Base-by-base conservation (phyloP, 2,113 vertebrate species). In the Pygoscelis antarcticus region DNA sequence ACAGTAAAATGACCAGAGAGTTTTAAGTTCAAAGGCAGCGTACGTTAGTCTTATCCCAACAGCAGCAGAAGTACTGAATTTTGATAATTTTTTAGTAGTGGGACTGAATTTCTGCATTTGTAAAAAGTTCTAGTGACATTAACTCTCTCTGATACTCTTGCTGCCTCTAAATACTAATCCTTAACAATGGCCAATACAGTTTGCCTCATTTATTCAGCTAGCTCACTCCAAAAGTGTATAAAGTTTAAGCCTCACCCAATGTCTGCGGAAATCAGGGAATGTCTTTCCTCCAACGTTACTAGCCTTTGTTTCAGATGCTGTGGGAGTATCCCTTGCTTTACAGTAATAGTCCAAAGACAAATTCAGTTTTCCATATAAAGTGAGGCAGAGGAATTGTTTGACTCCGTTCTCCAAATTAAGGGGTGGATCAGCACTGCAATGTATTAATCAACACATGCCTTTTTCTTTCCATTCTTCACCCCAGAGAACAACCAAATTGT, bases 401-500 rank as follows among this genome's bases (percentile, higher is more conserved):
- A 92, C 70, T 92, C 64, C 81, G 66, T 52, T 96, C 80, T 65
- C 36, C 13, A 8, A 77, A 77, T 46, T 82, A 77, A 66, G 81
- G 89, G 87, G 83, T 40, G 83, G 66, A 54, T 87, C 81, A 87
- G 58, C 52, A 36, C 44, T 85, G 65, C 69, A 77, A 2, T 66
- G 51, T 51, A n/a, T 83, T 91, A 91, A 91, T 85, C 68, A 79
- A 65, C 72, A 68, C 52, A 78, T 71, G 85, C 27, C 55, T 75
- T 69, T 96, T 94, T 47, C 66, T 95, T 92, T 85, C 87, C 85
- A 76, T 91, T 79, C 65, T 90, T 95, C 49, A 90, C 90, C 69
- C 74, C 54, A 85, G 91, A 93, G 94, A 95, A 72, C 27, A 96
- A 88, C 54, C 38, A 23, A 85, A 66, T 65, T 84, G 70, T 93